Conservation (phyloP, 2,888 invertebrate species). For the Ephialtes manifestator region DNA sequence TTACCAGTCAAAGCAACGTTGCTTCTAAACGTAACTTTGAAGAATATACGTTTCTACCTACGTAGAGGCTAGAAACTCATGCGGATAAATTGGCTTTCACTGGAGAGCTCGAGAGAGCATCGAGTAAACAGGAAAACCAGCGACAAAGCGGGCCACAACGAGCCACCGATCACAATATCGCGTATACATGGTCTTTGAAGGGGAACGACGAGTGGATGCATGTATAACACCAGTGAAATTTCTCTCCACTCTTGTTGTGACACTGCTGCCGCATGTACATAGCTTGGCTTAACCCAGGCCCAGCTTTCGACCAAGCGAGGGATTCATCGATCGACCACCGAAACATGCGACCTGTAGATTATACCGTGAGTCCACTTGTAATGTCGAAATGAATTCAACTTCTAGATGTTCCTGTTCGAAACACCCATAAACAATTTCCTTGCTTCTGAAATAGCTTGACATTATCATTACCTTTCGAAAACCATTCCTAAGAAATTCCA, state of each 20-base stretch:
- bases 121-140: slow-evolving; percentile 35
- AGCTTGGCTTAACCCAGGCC: slow-evolving; percentile 2
- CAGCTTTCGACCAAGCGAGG: background rate
- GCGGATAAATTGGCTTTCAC: slow-evolving; percentile 74
- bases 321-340: background rate
- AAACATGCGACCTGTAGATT: background rate
- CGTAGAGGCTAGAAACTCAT: slow-evolving; percentile 17
- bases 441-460: too few relatives aligned
- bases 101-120: slow-evolving; percentile 58
- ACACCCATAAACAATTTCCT: background rate
- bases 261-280: background rate
- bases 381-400: background rate
- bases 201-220: slow-evolving; percentile 20
- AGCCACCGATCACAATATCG: slow-evolving; percentile 38
- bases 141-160: slow-evolving; percentile 22
- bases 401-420: background rate
- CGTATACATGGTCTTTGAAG: slow-evolving; percentile 15
- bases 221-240: slow-evolving; percentile 19
- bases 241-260: background rate
- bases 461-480: too few relatives aligned
- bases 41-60: slow-evolving; percentile 71
- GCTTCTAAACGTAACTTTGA: slow-evolving; percentile 73
- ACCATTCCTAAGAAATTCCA: too few relatives aligned
- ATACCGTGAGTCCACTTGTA: background rate
- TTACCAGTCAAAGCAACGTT: slow-evolving; percentile 68